phyloP scores from a whole-genome alignment of 2,888 invertebrate genomes.

The Ernsta delagoae region DNA sequence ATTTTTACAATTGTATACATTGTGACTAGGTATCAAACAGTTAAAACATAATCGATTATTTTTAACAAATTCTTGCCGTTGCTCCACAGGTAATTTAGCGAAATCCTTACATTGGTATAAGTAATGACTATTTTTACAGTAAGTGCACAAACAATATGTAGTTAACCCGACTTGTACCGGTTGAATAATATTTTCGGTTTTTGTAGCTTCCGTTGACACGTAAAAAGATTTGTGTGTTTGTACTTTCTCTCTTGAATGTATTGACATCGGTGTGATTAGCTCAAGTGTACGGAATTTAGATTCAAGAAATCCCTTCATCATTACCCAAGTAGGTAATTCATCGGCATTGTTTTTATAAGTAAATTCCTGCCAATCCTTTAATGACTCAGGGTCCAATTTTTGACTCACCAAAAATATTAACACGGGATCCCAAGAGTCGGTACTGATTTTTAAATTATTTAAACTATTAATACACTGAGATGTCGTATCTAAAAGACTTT shows the following conservation, averaged over 20 bases:
- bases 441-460: conserved; percentile 38
- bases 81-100: conserved; percentile 24
- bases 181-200: not conserved
- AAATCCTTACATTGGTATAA: conserved; percentile 38
- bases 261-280: conserved; percentile 33
- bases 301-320: conserved; percentile 42
- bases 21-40: conserved; percentile 39
- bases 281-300: conserved; percentile 46
- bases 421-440: conserved; percentile 40
- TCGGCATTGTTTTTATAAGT: conserved; percentile 24
- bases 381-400: conserved; percentile 40
- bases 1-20: conserved; percentile 35
- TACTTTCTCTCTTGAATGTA: conserved; percentile 9
- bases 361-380: conserved; percentile 38
- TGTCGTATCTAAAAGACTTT: conserved; percentile 35
- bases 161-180: not conserved
- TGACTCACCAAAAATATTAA: conserved; percentile 38
- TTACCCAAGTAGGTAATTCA: conserved; percentile 34
- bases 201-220: conserved; percentile 8
- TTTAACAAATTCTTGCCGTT: conserved; percentile 30
- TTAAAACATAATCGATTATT: conserved; percentile 36
- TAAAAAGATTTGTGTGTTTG: conserved; percentile 20
- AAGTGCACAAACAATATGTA: conserved; percentile 24
- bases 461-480: conserved; percentile 37
- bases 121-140: conserved; percentile 36